These are phyloP conservation scores for Poeciliopsis paucimaculata DNA, from an alignment of 2,797 vertebrate genomes.

Conservation along the genomic window DNA sequence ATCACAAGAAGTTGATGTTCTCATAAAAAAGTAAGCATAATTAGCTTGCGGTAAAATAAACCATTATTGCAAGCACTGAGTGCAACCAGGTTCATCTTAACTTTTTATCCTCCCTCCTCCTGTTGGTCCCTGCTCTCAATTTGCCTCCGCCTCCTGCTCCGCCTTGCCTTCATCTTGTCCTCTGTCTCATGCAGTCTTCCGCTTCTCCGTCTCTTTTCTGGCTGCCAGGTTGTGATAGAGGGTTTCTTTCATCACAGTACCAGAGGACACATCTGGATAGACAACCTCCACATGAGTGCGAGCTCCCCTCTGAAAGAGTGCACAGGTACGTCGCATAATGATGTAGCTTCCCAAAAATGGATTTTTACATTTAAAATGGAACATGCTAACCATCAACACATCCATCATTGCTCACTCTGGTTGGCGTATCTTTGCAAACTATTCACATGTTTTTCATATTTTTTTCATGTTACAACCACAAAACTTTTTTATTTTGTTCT, in stretches of 20 bases:
- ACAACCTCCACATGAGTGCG: slow-evolving; percentile 90
- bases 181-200: neutral
- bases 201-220: slow-evolving; percentile 22
- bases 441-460: neutral
- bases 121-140: slow-evolving; percentile 41
- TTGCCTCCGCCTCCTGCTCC: slow-evolving; percentile 14
- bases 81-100: slow-evolving; percentile 58
- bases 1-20: slow-evolving; percentile 53
- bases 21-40: slow-evolving; percentile 59
- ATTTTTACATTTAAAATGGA: neutral
- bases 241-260: slow-evolving; percentile 88
- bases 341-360: neutral
- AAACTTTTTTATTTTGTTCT: neutral
- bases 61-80: slow-evolving; percentile 48
- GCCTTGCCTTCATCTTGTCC: slow-evolving; percentile 5
- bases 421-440: neutral
- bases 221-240: slow-evolving; percentile 90
- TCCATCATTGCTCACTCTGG: neutral
- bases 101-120: slow-evolving; percentile 54
- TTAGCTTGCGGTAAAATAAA: slow-evolving; percentile 24
- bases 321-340: slow-evolving; percentile 86
- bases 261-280: slow-evolving; percentile 91
- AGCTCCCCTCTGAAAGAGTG: slow-evolving; percentile 91
- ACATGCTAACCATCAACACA: neutral
- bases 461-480: neutral